Evolutionary conservation across 2,888 invertebrate species (phyloP).

Genomic region (Luffia ferchaultella): DNA sequence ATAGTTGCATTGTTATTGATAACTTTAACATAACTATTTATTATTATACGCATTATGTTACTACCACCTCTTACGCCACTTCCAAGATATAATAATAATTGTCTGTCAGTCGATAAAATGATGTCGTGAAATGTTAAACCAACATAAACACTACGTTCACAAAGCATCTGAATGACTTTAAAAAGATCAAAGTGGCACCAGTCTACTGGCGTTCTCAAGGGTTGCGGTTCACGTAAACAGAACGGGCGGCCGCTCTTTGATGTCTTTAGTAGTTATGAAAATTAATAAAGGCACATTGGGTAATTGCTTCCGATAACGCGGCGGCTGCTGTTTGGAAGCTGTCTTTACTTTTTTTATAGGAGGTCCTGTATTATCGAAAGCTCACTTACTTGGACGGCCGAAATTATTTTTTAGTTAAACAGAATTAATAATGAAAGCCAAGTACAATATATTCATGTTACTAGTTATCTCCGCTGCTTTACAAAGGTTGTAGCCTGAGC

Average conservation of each 20-base stretch:
- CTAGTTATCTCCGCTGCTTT: too few species aligned
- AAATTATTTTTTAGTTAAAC: too few species aligned
- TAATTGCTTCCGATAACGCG: conserved; percentile 63
- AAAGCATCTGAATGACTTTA: not conserved
- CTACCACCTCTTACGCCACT: too few species aligned
- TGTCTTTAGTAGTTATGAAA: conserved; percentile 60
- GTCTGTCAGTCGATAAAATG: too few species aligned
- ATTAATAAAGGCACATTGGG: conserved; percentile 60
- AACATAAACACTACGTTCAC: not conserved
- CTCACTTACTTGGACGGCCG: too few species aligned
- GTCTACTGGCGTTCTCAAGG: not conserved
- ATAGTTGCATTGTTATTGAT: not conserved
- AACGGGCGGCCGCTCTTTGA: conserved; percentile 48
- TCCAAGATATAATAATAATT: not conserved
- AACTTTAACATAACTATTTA: not conserved
- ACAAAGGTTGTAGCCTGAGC: too few species aligned
- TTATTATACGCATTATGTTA: not conserved
- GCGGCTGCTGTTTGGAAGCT: conserved; percentile 18
- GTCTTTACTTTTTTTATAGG: too few species aligned
- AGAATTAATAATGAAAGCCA: too few species aligned
- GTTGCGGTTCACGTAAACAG: conserved; percentile 4
- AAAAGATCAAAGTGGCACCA: not conserved
- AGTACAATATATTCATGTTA: too few species aligned
- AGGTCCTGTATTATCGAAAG: too few species aligned
- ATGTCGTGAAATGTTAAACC: not conserved